Evolutionary conservation across 2,797 vertebrate species (phyloP).

Genomic region (Ptychadena robeensis): DNA sequence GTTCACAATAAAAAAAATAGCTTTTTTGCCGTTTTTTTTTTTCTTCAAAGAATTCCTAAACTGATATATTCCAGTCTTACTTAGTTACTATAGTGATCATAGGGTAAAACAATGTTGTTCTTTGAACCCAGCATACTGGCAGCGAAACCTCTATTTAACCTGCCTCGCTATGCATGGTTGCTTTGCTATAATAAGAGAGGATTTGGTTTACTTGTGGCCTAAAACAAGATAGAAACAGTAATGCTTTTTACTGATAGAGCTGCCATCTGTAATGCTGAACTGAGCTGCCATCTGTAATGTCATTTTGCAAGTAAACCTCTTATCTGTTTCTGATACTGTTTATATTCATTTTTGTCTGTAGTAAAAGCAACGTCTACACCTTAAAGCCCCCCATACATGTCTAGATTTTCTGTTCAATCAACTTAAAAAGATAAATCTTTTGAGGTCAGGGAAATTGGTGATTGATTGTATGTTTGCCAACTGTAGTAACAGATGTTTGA

Average conservation of each 20-base stretch:
- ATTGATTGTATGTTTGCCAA: no score
- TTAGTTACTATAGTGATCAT: not conserved
- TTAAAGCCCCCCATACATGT: no score
- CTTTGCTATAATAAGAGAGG: conserved; percentile 19
- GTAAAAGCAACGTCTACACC: no score
- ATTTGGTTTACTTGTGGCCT: conserved; percentile 32
- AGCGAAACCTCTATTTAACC: conserved; percentile 14
- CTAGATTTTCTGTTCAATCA: no score
- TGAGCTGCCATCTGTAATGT: conserved; percentile 13
- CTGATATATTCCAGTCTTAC: not conserved
- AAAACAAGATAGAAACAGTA: conserved; percentile 15
- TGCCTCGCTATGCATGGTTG: conserved; percentile 10
- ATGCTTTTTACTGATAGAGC: conserved; percentile 19
- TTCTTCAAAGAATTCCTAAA: no score
- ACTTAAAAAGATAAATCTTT: no score
- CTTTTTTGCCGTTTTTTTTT: no score
- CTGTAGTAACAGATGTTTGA: no score
- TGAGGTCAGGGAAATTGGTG: no score
- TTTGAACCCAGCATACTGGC: not conserved
- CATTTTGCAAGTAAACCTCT: not conserved
- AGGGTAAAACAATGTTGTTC: not conserved
- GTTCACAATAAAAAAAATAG: no score
- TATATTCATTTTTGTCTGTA: conserved; percentile 1
- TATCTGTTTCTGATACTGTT: not conserved
- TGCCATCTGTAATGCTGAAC: conserved; percentile 23